Base-by-base conservation (phyloP, 2,888 invertebrate species). In the Blomia tropicalis region DNA sequence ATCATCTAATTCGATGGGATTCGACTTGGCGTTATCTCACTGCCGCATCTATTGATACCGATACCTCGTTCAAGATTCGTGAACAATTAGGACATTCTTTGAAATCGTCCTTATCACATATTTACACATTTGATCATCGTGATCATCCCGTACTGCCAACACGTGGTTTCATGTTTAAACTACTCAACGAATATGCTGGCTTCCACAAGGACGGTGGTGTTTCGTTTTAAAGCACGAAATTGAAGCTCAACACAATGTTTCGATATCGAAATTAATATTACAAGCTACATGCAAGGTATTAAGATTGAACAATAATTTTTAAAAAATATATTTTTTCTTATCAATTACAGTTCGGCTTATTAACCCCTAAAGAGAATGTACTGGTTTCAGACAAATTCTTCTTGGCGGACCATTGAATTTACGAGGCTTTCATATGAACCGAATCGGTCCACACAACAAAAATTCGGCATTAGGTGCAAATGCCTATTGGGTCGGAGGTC, bases 61-160 rank as follows among this genome's bases (percentile, higher is more conserved):
- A 79, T 51, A 81, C 84, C 3, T 81, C 88, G 43, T 92, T 96
- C 76, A 80, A 81, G 60, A 84, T 96, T 23, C 78, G 93, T 4
- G 89, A 95, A 75, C 85, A 87, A 71, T 81, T 84, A 63, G 93
- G 96, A 1, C 87, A 90, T 43, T 84, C 84, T 64, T 78, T 96
- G 70, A 93, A 93, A 73, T 92, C 92, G 0, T 79, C 89, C 61
- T 23, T 76, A 14, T 73, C 72, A 30, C 86, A 93, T 74, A 83
- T 85, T 59, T 78, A 87, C 66, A 77, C 82, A 0, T 80, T 83
- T 63, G 92, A 92, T 74, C 80, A 80, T 64, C 79, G 92, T 65
- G 88, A 92, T 73, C 83, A 82, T 69, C 74, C 76, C 2, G 81
- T 90, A 63, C 86, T 92, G 74, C 91, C 92, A 2, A 80, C 80